Conservation (phyloP, 2,113 vertebrate genomes). For the Phyllopteryx taeniolatus region DNA sequence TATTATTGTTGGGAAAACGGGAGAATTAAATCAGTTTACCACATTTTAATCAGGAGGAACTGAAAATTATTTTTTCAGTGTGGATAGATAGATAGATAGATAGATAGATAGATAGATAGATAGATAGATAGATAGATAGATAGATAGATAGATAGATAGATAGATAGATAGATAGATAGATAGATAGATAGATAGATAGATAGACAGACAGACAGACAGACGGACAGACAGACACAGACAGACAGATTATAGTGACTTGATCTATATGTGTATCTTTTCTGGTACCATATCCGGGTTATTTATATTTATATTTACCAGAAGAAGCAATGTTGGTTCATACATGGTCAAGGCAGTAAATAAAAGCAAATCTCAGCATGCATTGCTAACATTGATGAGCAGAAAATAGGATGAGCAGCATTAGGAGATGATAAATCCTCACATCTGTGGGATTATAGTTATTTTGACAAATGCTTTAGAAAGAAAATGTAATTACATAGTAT, state of each 20-base stretch:
- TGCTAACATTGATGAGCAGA: conserved; percentile 65
- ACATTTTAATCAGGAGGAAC: too few relatives aligned
- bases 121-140: too few relatives aligned
- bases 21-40: too few relatives aligned
- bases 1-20: too few relatives aligned
- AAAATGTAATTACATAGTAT: conserved; percentile 69
- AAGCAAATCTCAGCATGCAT: conserved; percentile 55
- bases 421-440: conserved; percentile 68
- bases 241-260: conserved; percentile 11
- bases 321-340: conserved; percentile 38
- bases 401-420: conserved; percentile 74
- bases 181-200: too few relatives aligned
- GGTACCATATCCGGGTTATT: conserved; percentile 36
- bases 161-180: too few relatives aligned
- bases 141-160: too few relatives aligned
- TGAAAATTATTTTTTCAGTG: background rate
- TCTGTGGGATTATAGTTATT: conserved; percentile 70
- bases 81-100: too few relatives aligned
- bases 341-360: conserved; percentile 60
- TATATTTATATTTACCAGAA: conserved; percentile 46
- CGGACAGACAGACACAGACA: too few relatives aligned
- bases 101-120: too few relatives aligned
- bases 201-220: too few relatives aligned
- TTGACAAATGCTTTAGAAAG: conserved; percentile 69
- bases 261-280: conserved; percentile 27